phyloP scores from a whole-genome alignment of 1,140 invertebrate species.

The Triops cancriformis region DNA sequence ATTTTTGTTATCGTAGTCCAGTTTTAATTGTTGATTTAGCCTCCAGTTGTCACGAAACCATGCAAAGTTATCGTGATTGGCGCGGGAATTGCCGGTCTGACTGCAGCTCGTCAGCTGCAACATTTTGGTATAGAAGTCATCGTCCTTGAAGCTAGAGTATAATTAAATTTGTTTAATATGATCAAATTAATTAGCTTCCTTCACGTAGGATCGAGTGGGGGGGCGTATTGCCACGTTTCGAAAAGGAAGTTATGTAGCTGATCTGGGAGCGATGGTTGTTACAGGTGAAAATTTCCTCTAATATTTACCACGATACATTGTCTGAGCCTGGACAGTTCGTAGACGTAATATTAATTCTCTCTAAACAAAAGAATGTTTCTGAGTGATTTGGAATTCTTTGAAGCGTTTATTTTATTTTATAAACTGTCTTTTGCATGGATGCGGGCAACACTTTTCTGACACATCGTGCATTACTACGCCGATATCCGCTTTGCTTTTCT shows the following conservation, averaged over 20 bases:
- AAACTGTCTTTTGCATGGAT: too few relatives aligned
- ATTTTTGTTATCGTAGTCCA: too few relatives aligned
- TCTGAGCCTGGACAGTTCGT: not conserved
- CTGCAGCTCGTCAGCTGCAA: constrained; percentile 85
- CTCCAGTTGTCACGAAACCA: constrained; percentile 63
- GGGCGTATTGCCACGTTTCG: constrained; percentile 93
- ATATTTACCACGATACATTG: constrained; percentile 28
- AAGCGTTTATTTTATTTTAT: too few relatives aligned
- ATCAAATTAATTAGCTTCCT: constrained; percentile 27
- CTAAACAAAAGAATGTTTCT: too few relatives aligned
- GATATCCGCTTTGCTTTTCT: not conserved
- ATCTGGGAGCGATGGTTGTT: constrained; percentile 67
- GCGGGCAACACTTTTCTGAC: too few relatives aligned
- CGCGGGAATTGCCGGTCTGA: constrained; percentile 86
- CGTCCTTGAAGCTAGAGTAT: constrained; percentile 80
- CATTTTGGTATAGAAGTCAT: constrained; percentile 95
- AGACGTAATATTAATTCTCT: too few relatives aligned
- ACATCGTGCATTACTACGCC: too few relatives aligned
- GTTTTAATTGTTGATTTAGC: constrained; percentile 36
- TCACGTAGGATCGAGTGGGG: constrained; percentile 73
- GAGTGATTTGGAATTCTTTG: too few relatives aligned
- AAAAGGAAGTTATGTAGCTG: constrained; percentile 88
- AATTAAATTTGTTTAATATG: constrained; percentile 5
- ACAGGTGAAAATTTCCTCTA: constrained; percentile 36
- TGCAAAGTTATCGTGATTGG: constrained; percentile 92